A percentile compares a stretch with the other conserved stretches of the same genome.
Evolutionary conservation across 2,888 invertebrate species (phyloP).

Genomic region (Eupithecia abbreviata): DNA sequence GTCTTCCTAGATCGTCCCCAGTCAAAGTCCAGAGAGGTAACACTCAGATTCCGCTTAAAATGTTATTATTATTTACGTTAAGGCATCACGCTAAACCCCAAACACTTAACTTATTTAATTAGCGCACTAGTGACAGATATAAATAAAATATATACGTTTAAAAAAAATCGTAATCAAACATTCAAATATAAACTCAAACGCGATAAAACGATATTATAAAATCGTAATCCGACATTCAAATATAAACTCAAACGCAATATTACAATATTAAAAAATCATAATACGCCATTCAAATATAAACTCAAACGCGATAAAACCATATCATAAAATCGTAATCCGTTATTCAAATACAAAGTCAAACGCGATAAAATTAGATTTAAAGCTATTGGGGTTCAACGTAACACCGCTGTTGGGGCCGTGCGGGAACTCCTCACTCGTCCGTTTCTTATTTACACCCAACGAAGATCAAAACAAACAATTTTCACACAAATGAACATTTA

Average conservation of each 20-base stretch:
- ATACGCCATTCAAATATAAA: too few relatives aligned
- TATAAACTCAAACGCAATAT: constrained; percentile 12
- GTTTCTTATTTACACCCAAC: background rate
- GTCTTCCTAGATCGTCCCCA: background rate
- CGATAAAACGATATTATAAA: constrained; percentile 31
- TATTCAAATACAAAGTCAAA: constrained; percentile 10
- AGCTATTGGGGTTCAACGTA: constrained; percentile 21
- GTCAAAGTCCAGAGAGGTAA: constrained; percentile 4
- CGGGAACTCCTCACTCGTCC: background rate
- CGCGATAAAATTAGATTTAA: constrained; percentile 14
- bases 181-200: too few relatives aligned
- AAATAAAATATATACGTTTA: constrained; percentile 18
- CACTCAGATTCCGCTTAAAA: constrained; percentile 8
- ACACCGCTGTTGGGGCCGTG: background rate
- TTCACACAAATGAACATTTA: background rate
- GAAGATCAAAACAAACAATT: background rate
- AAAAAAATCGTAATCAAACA: too few relatives aligned
- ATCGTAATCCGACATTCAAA: constrained; percentile 23
- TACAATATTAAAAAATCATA: too few relatives aligned
- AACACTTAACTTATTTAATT: constrained; percentile 16
- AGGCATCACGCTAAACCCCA: constrained; percentile 17
- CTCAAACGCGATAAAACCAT: constrained; percentile 17
- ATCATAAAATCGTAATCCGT: constrained; percentile 32
- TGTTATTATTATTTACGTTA: constrained; percentile 7
- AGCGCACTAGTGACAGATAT: background rate